Evolutionary conservation across 2,113 vertebrate species (phyloP), one percentile per base, ranked within the genome.

Genomic region (Holacanthus passer): DNA sequence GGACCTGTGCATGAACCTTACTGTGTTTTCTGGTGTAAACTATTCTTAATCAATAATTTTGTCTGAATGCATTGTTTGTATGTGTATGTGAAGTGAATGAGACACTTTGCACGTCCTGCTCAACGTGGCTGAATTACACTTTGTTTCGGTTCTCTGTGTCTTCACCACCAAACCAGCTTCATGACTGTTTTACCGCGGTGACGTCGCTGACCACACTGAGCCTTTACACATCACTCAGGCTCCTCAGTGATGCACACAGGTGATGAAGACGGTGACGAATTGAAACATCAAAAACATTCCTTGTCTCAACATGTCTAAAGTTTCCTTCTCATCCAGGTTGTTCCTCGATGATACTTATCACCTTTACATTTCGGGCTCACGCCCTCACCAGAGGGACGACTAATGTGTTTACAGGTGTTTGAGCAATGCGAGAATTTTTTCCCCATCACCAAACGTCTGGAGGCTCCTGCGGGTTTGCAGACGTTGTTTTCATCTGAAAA

Each of bases 301-400:
- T 37, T 56, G 83, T 32, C 84, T 73, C 71, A 31, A 81, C 82
- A 73, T 82, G 80, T 72, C 66, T 43, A 9, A 39, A 14, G 24
- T 20, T 12, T 56, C n/a, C 22, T 32, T n/a, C 9, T 74, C 76
- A 35, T 0, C 48, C 50, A 73, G 14, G n/a, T 31, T 71, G 22
- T 72, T 63, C 17, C n/a, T 56, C 45, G 62, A 22, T 43, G 7
- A 17, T 11, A 6, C 8, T 31, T 19, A 35, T 59, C 2, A n/a
- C n/a, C 5, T n/a, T 13, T 0, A 4, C 10, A 27, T 55, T 24
- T 68, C 7, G 6, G n/a, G 1, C 5, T 31, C 41, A 69, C 82
- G 2, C 80, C 73, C 73, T 59, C 5, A 22, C 58, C 52, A 20
- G 0, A 64, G 43, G 72, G 14, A 35, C 5, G 2, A 6, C 16